These are phyloP conservation scores for Aurelia sp. DNA, from an alignment of 30 jellyfish, hydroid and myxozoan genomes.

Conservation along the genomic window DNA sequence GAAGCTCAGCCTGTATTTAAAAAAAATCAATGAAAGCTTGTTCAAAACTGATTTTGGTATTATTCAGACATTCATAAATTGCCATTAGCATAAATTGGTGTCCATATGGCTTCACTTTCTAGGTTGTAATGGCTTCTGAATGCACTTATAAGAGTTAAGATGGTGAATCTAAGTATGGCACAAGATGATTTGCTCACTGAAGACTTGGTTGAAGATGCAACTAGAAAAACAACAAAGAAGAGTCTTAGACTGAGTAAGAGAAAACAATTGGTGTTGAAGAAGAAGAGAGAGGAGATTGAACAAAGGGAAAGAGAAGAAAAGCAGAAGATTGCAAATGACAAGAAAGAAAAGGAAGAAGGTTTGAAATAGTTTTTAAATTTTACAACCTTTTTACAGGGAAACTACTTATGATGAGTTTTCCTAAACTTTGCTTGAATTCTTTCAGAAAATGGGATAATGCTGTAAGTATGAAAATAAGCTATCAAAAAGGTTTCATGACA, in stretches of 20 bases:
- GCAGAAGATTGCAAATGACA: slow-evolving; percentile 36
- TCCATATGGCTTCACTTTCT: too few species aligned
- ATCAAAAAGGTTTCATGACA: too few species aligned
- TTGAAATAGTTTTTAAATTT: not conserved
- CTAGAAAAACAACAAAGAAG: slow-evolving; percentile 52
- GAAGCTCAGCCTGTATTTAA: too few species aligned
- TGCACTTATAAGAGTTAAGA: not conserved
- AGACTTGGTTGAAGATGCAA: slow-evolving; percentile 31
- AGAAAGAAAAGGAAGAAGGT: slow-evolving; percentile 54
- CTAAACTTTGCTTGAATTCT: too few species aligned
- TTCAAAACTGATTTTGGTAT: too few species aligned
- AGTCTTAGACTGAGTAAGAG: slow-evolving; percentile 63
- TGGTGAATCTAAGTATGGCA: slow-evolving; percentile 59
- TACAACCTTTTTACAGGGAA: not conserved
- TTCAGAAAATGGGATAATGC: too few species aligned
- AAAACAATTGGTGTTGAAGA: slow-evolving; percentile 37
- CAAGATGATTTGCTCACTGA: slow-evolving; percentile 8
- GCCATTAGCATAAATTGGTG: too few species aligned
- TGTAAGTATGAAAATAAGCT: too few species aligned
- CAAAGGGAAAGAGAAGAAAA: slow-evolving; percentile 45
- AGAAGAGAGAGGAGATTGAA: slow-evolving; percentile 30
- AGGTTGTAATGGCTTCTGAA: too few species aligned
- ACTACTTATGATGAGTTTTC: too few species aligned
- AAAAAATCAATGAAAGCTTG: too few species aligned
- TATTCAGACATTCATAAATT: too few species aligned